Conservation (phyloP, 2,797 vertebrate genomes). For the Cichlasoma orientale region DNA sequence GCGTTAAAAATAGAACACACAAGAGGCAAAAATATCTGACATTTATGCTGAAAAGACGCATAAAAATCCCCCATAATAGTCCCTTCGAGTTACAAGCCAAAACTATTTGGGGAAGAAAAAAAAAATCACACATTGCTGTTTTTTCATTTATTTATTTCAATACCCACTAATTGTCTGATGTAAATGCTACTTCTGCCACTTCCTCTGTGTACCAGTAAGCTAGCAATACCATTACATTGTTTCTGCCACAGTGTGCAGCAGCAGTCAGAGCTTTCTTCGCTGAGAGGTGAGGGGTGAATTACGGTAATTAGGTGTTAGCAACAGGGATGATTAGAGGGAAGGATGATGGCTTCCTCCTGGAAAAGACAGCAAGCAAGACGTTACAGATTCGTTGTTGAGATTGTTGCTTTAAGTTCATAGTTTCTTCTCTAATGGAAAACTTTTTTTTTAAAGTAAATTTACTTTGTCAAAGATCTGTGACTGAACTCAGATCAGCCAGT, state of each 20-base stretch:
- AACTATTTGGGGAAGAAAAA: background rate
- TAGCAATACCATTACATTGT: slow-evolving; percentile 7
- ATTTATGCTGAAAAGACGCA: slow-evolving; percentile 16
- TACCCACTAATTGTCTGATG: background rate
- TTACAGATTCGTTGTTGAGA: background rate
- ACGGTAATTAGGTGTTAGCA: slow-evolving; percentile 54
- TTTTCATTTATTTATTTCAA: background rate
- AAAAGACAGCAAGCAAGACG: background rate
- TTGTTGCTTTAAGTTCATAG: background rate
- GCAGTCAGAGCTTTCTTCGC: slow-evolving; percentile 19
- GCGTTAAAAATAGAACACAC: slow-evolving; percentile 66
- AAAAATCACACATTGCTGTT: background rate
- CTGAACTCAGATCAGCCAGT: background rate
- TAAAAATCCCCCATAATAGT: background rate
- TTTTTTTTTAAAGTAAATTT: background rate
- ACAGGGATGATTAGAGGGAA: slow-evolving; percentile 38
- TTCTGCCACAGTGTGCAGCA: slow-evolving; percentile 9
- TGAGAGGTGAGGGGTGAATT: slow-evolving; percentile 55
- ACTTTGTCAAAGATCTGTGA: background rate
- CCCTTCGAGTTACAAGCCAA: background rate
- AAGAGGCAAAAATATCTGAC: slow-evolving; percentile 41
- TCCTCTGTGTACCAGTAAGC: background rate
- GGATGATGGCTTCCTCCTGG: slow-evolving; percentile 10
- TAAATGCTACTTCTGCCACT: background rate
- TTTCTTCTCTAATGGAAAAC: background rate